Base-by-base conservation (phyloP, 2,888 invertebrate genomes). In the Cybosia mesomella region DNA sequence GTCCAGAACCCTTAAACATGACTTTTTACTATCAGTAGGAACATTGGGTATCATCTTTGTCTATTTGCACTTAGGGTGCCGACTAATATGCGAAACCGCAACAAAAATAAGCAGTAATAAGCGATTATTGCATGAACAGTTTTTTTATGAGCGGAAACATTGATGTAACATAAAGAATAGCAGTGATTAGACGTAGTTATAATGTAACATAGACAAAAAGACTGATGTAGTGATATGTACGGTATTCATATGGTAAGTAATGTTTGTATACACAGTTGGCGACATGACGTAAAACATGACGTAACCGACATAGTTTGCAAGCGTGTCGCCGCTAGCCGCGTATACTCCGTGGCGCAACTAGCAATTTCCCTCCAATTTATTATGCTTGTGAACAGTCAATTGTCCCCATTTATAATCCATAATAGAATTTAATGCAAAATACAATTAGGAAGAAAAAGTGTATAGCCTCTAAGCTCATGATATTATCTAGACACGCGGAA, bases 261-360 rank as follows among this genome's bases (percentile, higher is more conserved):
- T 79, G 75, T 82, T 84, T 85, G 76, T 83, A 76, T 77, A 83
- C 79, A 83, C 72, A 80, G 72, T 71, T 81, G 81, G 57, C 64
- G 62, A 24, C 59, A 53, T 83, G 82, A 80, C 73, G 82, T 75
- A 81, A 85, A 61, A 24, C 59, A 53, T 83, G 82, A 80, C 73
- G 82, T 75, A 81, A 85, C 72, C 73, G 65, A 68, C 71, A 76
- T 57, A 66, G 71, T 73, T 72, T 65, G 72, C 70, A 57, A 81
- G 36, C 68, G 71, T 69, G 71, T 72, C 72, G 74, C 65, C 66
- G 70, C 64, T 71, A 71, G 74, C 62, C 64, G 70, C 63, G 73
- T 74, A 68, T 72, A 71, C 81, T 5, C 69, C 32, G 66, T 80
- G 73, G 66, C 76, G 74, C 74, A 82, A 81, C 71, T 73, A 67